These are phyloP conservation scores for Acanthiza pusilla DNA, from an alignment of 2,797 vertebrate species.

Conservation along the genomic window DNA sequence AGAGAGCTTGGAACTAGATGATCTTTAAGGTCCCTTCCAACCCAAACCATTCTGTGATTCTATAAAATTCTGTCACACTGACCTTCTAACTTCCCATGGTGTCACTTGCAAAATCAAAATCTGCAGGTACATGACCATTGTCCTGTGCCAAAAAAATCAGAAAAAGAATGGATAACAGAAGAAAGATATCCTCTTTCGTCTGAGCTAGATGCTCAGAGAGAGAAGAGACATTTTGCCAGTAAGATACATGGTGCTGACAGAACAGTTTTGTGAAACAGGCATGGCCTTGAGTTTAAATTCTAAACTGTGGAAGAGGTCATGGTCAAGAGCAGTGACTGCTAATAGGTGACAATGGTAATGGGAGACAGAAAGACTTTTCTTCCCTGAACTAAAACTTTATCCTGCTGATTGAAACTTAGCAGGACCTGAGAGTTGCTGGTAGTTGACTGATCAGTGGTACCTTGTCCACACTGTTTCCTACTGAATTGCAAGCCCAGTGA, in stretches of 20 bases:
- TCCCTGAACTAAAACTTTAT: background rate
- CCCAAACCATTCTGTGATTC: background rate
- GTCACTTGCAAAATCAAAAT: background rate
- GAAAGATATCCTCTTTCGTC: background rate
- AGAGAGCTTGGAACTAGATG: background rate
- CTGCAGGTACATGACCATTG: background rate
- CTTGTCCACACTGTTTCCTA: background rate
- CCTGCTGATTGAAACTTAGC: background rate
- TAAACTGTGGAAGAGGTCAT: background rate
- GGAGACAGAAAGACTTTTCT: background rate
- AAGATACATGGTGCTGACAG: background rate
- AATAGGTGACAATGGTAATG: background rate
- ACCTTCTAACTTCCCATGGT: rapidly evolving
- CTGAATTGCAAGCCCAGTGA: background rate
- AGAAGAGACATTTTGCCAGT: background rate
- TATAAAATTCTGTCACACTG: background rate
- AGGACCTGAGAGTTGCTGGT: background rate
- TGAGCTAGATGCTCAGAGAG: background rate
- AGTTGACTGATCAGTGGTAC: background rate
- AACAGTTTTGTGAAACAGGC: background rate
- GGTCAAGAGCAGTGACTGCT: background rate
- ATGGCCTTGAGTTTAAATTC: background rate
- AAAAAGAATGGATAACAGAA: background rate
- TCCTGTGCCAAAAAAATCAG: background rate
- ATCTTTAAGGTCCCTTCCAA: background rate